Conservation (phyloP, 1,140 invertebrate species). For the Drosophila murphyi region DNA sequence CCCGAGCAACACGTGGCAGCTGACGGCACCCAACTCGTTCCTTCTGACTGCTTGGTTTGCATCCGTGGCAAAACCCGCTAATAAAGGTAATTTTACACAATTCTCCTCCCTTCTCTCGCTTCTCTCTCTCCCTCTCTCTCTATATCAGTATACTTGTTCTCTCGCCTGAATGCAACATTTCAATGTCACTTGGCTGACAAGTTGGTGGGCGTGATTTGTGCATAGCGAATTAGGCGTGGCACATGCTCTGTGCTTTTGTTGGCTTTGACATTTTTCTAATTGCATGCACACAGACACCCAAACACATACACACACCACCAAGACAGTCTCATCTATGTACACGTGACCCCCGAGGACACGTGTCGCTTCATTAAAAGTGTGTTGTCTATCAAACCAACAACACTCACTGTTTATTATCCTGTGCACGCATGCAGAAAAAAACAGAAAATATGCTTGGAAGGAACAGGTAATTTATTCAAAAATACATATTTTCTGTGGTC, state of each 20-base stretch:
- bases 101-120: not conserved
- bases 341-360: slow-evolving; percentile 34
- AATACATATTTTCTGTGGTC: not conserved
- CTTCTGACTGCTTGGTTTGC: not conserved
- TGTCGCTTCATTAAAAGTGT: slow-evolving; percentile 41
- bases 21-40: not conserved
- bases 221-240: slow-evolving; percentile 23
- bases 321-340: not conserved
- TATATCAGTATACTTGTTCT: not conserved
- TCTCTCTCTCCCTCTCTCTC: not conserved
- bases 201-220: slow-evolving; percentile 38
- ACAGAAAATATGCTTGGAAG: not conserved
- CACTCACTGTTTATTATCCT: not conserved
- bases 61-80: slow-evolving; percentile 44
- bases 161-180: slow-evolving; percentile 47
- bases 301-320: not conserved
- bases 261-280: slow-evolving; percentile 74
- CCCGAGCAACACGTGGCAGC: slow-evolving; percentile 62
- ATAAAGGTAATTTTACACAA: slow-evolving; percentile 70
- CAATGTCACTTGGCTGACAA: slow-evolving; percentile 68
- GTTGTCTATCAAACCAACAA: slow-evolving; percentile 20
- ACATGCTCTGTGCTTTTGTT: slow-evolving; percentile 50
- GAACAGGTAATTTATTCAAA: not conserved
- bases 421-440: not conserved
- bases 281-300: slow-evolving; percentile 41